Evolutionary conservation across 2,797 vertebrate genomes (phyloP).

Genomic region (Takifugu ocellatus): DNA sequence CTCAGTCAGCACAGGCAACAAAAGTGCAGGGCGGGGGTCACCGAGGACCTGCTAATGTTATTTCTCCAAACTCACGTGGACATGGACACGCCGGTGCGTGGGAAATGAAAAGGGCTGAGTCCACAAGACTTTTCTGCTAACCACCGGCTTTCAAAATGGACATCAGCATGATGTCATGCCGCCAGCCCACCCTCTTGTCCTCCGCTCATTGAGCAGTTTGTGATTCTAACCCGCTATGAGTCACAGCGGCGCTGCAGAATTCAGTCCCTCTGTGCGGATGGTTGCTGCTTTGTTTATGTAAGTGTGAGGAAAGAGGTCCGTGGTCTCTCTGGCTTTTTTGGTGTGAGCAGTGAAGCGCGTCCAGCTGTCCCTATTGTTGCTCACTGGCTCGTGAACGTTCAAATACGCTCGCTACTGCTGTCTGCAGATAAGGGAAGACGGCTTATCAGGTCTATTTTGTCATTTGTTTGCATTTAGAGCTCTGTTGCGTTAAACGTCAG

Average conservation of each 20-base stretch:
- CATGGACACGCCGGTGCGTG: slow-evolving; percentile 18
- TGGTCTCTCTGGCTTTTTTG: slow-evolving; percentile 5
- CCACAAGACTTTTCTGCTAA: slow-evolving; percentile 42
- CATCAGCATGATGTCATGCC: slow-evolving; percentile 51
- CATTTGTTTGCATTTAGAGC: not conserved
- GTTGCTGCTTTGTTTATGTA: slow-evolving; percentile 32
- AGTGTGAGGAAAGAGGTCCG: slow-evolving; percentile 12
- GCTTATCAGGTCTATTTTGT: not conserved
- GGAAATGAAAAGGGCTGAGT: slow-evolving; percentile 57
- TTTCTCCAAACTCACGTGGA: slow-evolving; percentile 31
- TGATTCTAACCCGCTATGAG: slow-evolving; percentile 34
- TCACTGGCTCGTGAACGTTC: slow-evolving; percentile 38
- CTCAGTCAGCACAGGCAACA: slow-evolving; percentile 3
- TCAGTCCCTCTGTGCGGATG: slow-evolving; percentile 22
- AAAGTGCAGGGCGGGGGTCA: slow-evolving; percentile 2
- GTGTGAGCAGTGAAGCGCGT: not conserved
- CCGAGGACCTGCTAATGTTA: slow-evolving; percentile 26
- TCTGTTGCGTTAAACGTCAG: slow-evolving; percentile 5
- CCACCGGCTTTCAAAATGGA: slow-evolving; percentile 35
- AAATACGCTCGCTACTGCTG: slow-evolving; percentile 4
- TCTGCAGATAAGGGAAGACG: slow-evolving; percentile 29
- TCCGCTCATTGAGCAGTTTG: slow-evolving; percentile 37
- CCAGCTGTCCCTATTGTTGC: slow-evolving; percentile 32
- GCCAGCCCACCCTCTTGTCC: slow-evolving; percentile 23
- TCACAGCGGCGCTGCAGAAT: slow-evolving; percentile 40